Conservation (phyloP, 2,797 vertebrate species). For the Alectoris magna region DNA sequence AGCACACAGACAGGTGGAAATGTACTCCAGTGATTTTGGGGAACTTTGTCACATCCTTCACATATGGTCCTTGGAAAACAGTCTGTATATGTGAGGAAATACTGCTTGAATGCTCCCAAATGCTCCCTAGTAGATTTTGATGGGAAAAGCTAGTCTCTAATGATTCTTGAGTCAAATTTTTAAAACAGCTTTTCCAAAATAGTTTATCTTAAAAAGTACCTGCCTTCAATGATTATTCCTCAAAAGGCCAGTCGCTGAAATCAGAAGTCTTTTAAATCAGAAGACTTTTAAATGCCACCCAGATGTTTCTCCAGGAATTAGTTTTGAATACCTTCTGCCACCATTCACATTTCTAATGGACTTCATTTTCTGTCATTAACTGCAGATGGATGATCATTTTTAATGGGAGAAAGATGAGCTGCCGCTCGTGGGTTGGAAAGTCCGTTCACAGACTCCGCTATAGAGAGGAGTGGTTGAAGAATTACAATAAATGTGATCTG, state of each 20-base stretch:
- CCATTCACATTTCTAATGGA: neutral
- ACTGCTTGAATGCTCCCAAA: neutral
- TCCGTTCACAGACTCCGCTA: neutral
- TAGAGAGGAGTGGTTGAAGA: neutral
- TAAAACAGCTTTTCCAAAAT: neutral
- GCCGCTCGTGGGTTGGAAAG: neutral
- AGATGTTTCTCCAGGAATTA: neutral
- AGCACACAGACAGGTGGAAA: neutral
- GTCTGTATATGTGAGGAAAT: neutral
- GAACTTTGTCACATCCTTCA: neutral
- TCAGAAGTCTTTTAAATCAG: neutral
- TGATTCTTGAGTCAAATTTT: neutral
- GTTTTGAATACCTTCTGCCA: neutral
- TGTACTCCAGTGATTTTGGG: neutral
- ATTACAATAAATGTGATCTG: neutral
- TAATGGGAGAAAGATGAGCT: neutral
- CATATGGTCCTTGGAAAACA: neutral
- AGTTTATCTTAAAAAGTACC: neutral
- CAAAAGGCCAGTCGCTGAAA: neutral
- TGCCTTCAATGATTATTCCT: neutral
- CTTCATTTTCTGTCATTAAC: neutral
- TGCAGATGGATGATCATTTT: neutral
- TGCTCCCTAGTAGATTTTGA: neutral
- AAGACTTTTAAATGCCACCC: neutral
- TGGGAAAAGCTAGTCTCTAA: neutral